Evolutionary conservation across 1,140 invertebrate genomes (phyloP).

Genomic region (Cryptotermes secundus): DNA sequence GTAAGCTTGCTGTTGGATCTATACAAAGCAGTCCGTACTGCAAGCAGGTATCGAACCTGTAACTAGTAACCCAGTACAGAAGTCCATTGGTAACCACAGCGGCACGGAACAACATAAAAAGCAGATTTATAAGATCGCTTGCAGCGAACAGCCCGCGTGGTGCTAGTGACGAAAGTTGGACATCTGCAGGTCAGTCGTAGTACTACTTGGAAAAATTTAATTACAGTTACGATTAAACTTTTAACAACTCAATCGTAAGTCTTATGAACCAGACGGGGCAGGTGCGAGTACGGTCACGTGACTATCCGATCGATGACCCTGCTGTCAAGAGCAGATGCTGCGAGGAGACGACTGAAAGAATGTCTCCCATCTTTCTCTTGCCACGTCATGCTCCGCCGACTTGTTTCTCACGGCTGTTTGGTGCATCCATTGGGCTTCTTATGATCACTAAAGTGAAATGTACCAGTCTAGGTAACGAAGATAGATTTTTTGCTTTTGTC

Average conservation of each 20-base stretch:
- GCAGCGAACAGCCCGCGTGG: background rate
- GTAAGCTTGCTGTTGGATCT: background rate
- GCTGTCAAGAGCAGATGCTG: constrained; percentile 17
- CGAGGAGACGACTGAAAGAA: background rate
- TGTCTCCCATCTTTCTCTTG: background rate
- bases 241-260: constrained; percentile 1
- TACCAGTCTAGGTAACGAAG: background rate
- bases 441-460: background rate
- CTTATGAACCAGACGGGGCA: background rate
- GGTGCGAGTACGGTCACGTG: background rate
- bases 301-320: constrained; percentile 7
- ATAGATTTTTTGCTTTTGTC: too few relatives aligned
- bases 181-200: background rate
- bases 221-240: constrained; percentile 15
- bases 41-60: background rate
- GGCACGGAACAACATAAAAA: too few relatives aligned
- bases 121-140: background rate
- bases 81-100: too few relatives aligned
- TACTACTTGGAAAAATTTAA: background rate
- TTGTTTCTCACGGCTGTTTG: background rate
- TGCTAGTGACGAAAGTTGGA: background rate
- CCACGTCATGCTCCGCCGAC: background rate
- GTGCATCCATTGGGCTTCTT: background rate
- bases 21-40: background rate
- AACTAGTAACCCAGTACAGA: background rate